These are phyloP conservation scores for Nettapus auritus DNA, from an alignment of 2,113 vertebrate species.

Conservation along the genomic window DNA sequence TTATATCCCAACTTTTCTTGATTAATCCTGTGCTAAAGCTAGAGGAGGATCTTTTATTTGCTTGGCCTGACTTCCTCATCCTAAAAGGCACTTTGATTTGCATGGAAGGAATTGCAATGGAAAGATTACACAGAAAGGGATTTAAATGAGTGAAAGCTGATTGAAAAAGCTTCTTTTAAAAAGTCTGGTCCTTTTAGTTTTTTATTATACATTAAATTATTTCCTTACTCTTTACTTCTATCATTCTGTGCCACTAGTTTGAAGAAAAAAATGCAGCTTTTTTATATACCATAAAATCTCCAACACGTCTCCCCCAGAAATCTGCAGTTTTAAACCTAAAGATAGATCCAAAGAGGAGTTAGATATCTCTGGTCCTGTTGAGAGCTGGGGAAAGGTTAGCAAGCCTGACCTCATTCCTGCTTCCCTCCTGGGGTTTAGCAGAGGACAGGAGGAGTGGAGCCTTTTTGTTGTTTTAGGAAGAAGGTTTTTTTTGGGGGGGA, in stretches of 20 bases:
- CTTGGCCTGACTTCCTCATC: constrained; percentile 12
- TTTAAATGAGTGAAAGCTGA: constrained; percentile 37
- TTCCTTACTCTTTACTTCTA: constrained; percentile 5
- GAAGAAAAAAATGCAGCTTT: neutral
- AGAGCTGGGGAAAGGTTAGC: neutral
- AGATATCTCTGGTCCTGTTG: neutral
- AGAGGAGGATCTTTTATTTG: constrained; percentile 1
- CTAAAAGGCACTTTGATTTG: constrained; percentile 39
- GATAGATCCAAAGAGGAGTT: neutral
- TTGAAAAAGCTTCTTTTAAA: constrained; percentile 11
- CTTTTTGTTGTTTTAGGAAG: neutral
- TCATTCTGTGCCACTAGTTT: neutral
- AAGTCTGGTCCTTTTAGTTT: constrained; percentile 16
- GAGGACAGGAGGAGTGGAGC: neutral
- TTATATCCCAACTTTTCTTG: neutral
- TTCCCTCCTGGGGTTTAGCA: neutral
- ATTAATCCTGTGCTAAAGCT: constrained; percentile 24
- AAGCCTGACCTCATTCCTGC: neutral
- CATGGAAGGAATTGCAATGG: constrained; percentile 23
- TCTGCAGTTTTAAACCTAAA: neutral
- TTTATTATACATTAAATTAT: constrained; percentile 11
- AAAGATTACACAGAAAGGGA: constrained; percentile 37
- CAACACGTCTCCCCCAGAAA: neutral
- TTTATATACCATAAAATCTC: neutral
- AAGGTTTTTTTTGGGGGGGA: neutral